A percentile compares a stretch with the other conserved stretches of the same genome.
These are phyloP conservation scores for Dolichotis patagonum DNA, from an alignment of 2,113 vertebrate genomes.

Conservation along the genomic window DNA sequence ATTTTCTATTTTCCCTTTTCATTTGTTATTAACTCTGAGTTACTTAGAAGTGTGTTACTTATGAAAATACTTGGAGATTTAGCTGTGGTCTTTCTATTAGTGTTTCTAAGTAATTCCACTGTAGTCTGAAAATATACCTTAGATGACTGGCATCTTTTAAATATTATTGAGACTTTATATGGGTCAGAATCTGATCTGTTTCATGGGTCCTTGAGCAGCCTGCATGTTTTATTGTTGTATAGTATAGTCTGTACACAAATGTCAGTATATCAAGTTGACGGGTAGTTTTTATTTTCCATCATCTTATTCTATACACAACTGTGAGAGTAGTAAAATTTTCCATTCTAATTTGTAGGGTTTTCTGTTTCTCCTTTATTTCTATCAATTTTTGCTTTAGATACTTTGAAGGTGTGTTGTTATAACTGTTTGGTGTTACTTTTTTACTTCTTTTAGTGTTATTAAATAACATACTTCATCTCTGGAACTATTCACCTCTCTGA, in stretches of 20 bases:
- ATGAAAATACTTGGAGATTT: conserved; percentile 24
- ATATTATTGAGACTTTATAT: background rate
- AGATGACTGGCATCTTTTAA: background rate
- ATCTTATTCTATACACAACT: background rate
- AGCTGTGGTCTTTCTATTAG: background rate
- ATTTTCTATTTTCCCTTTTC: background rate
- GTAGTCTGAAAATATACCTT: background rate
- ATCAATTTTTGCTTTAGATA: background rate
- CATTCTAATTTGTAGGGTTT: background rate
- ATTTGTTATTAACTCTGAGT: background rate
- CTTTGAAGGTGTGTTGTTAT: background rate
- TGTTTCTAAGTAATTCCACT: background rate
- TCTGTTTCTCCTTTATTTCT: background rate
- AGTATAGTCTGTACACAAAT: background rate
- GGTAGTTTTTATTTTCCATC: background rate
- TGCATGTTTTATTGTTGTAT: background rate
- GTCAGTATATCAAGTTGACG: conserved; percentile 8
- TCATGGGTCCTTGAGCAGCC: background rate
- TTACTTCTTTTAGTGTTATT: conserved; percentile 6
- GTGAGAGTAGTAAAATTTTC: background rate
- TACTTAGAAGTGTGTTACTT: conserved; percentile 33
- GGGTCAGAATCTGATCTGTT: background rate
- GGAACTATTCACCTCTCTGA: background rate
- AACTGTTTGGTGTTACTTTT: background rate
- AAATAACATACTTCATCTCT: conserved; percentile 5